These are phyloP conservation scores for Tetranychus piercei DNA, from an alignment of 2,888 invertebrate species.

Conservation along the genomic window DNA sequence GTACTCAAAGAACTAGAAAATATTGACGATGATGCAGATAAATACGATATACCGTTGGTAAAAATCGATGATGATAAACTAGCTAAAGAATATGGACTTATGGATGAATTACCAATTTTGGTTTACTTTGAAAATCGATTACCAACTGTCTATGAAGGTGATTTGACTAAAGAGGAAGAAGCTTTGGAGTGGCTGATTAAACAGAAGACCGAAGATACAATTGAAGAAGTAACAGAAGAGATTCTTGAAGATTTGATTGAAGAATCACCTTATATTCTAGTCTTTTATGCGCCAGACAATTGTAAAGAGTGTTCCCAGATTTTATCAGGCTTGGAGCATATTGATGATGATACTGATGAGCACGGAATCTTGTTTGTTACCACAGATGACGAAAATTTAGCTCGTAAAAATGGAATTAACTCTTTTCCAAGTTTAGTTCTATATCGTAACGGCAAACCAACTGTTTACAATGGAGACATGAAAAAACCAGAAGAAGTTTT, in stretches of 20 bases:
- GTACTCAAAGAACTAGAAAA: constrained; percentile 28
- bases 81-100: constrained; percentile 69
- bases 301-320: constrained; percentile 70
- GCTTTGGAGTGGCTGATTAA: constrained; percentile 66
- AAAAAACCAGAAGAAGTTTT: constrained; percentile 59
- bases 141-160: constrained; percentile 28
- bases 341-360: constrained; percentile 79
- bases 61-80: constrained; percentile 37
- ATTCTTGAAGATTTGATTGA: constrained; percentile 64
- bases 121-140: constrained; percentile 50
- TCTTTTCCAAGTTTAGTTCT: constrained; percentile 65
- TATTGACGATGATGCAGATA: constrained; percentile 27
- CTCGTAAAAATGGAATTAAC: constrained; percentile 63
- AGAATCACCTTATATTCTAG: constrained; percentile 81
- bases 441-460: constrained; percentile 75
- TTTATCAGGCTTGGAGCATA: constrained; percentile 65
- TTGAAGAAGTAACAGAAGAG: constrained; percentile 81
- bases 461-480: constrained; percentile 48
- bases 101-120: constrained; percentile 54
- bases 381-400: constrained; percentile 59
- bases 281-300: constrained; percentile 48
- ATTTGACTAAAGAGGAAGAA: constrained; percentile 44
- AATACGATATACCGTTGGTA: constrained; percentile 29
- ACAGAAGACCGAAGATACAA: constrained; percentile 68
- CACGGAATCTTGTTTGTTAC: constrained; percentile 82